Conservation (phyloP, 64 coral and sea anemone species). For the Pocillopora damicornis region DNA sequence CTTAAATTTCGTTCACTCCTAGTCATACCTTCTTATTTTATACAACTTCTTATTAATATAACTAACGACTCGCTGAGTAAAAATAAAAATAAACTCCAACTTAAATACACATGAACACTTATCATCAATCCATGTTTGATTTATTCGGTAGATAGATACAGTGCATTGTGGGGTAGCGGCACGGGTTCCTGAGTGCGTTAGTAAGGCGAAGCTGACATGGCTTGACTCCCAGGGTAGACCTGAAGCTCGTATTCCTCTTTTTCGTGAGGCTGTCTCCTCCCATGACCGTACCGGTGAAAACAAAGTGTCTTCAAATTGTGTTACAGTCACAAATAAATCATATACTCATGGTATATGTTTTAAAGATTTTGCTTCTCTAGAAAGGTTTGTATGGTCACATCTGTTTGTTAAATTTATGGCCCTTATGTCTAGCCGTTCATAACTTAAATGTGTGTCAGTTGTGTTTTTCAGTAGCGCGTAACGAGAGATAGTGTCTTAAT, state of each 20-base stretch:
- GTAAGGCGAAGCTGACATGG: slow-evolving; percentile 37
- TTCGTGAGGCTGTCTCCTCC: background rate
- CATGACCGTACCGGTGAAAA: background rate
- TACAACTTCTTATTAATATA: too few relatives aligned
- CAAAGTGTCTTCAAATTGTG: background rate
- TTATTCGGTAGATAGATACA: slow-evolving; percentile 47
- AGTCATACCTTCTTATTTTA: too few relatives aligned
- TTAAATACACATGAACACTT: too few relatives aligned
- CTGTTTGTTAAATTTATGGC: too few relatives aligned
- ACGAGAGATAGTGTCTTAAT: too few relatives aligned
- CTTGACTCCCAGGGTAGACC: slow-evolving; percentile 14
- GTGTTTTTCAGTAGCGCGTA: too few relatives aligned
- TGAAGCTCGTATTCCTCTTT: slow-evolving; percentile 38
- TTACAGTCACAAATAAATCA: slow-evolving; percentile 9
- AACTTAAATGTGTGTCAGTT: too few relatives aligned
- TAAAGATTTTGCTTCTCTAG: slow-evolving; percentile 19
- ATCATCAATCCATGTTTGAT: background rate
- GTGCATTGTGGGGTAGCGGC: slow-evolving; percentile 32
- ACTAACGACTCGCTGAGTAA: too few relatives aligned
- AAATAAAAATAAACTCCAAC: too few relatives aligned
- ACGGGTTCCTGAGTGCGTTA: slow-evolving; percentile 38
- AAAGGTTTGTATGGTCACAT: slow-evolving; percentile 19
- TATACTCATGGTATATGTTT: slow-evolving; percentile 57
- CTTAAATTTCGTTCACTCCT: too few relatives aligned
- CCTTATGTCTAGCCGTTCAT: too few relatives aligned